Conservation (phyloP, 2,888 invertebrate species). For the Machimus atricapillus region DNA sequence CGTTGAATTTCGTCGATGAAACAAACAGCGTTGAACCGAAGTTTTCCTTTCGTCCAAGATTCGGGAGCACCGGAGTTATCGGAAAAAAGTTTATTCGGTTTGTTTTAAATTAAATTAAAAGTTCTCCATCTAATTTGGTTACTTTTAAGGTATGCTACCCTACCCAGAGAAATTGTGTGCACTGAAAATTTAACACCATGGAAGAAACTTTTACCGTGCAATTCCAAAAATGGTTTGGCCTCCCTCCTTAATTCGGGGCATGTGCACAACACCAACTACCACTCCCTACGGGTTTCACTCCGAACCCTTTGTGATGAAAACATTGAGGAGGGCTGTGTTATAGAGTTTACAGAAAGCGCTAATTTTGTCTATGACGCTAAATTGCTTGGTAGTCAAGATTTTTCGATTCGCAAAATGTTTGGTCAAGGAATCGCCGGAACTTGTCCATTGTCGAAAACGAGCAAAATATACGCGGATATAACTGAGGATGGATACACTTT, state of each 20-base stretch:
- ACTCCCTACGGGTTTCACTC: slow-evolving; percentile 87
- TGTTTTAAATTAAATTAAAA: background rate
- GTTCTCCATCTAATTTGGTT: background rate
- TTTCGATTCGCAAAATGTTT: slow-evolving; percentile 87
- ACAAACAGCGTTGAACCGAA: slow-evolving; percentile 85
- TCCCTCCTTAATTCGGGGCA: slow-evolving; percentile 88
- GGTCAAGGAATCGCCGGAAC: slow-evolving; percentile 82
- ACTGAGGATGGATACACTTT: slow-evolving; percentile 72
- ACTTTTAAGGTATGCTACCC: slow-evolving; percentile 78
- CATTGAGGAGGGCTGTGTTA: slow-evolving; percentile 67
- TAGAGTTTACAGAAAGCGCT: slow-evolving; percentile 86
- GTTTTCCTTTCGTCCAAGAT: slow-evolving; percentile 78
- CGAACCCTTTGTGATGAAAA: slow-evolving; percentile 75
- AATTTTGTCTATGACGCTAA: slow-evolving; percentile 82
- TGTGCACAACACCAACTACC: slow-evolving; percentile 91
- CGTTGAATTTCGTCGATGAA: slow-evolving; percentile 90
- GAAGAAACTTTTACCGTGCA: slow-evolving; percentile 96
- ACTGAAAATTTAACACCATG: slow-evolving; percentile 99
- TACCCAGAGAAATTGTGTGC: slow-evolving; percentile 96
- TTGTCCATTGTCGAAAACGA: slow-evolving; percentile 81
- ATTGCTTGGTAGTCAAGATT: slow-evolving; percentile 72
- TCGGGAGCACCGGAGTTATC: slow-evolving; percentile 47
- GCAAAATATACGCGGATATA: slow-evolving; percentile 82
- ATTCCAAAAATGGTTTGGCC: slow-evolving; percentile 85
- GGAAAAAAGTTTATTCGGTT: background rate